Evolutionary conservation across 2,888 invertebrate genomes (phyloP), one percentile per base, ranked within the genome.

Genomic region (Neoscelio sp.): DNA sequence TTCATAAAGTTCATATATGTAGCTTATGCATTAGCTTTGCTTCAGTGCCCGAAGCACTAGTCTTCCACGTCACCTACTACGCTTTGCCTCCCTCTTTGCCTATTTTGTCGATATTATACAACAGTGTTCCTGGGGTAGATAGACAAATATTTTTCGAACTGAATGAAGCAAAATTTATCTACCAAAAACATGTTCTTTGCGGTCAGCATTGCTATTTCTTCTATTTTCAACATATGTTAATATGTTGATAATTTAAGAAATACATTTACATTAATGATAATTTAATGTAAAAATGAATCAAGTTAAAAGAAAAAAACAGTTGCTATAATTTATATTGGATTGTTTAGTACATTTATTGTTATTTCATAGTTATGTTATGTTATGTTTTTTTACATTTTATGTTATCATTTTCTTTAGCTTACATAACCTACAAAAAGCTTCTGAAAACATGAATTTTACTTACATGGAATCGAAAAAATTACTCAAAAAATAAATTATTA

Each of bases 11-110:
- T 30, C 73, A 65, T 74, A 56, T 52, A 73, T 65, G 48, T 65
- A 62, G 64, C 54, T 58, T 60, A 56, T 54, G 52, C 60, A 67
- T 64, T 68, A 62, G 62, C 76, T 76, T 76, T 76, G 64, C 62
- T 62, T 58, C 35, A 60, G 13, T 52, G 67, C 58, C 33, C 48
- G 60, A 23, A 52, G 67, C 67, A 50, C 50, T 58, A 50, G 65
- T 74, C 65, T 65, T 74, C 65, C 58, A 65, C 65, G 65, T 74
- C 65, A 58, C 65, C 67, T 67, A 75, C 58, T 67, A 75, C 58
- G 56, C 48, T 52, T 67, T 60, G 30, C 68, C 54, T 70, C 70
- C 52, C 71, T 62, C 71, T 54, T 54, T 62, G 52, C 67, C 35
- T 44, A 60, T 67, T 44, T 62, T 38, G 62, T 62, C 68, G 54